phyloP scores from a whole-genome alignment of 2,797 vertebrate genomes.

The Danio tinwini region DNA sequence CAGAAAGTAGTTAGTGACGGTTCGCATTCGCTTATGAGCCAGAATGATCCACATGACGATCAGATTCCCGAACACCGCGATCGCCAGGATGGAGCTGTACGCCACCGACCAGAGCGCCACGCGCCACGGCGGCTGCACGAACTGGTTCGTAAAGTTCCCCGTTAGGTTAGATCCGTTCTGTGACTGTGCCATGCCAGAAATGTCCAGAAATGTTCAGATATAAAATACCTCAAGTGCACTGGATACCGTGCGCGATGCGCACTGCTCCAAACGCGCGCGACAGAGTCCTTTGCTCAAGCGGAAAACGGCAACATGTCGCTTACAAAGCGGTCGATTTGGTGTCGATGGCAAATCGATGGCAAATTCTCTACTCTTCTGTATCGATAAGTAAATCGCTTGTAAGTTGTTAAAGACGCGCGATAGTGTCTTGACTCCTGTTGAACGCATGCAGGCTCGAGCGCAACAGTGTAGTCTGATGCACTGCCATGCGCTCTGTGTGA shows the following conservation, averaged over 20 bases:
- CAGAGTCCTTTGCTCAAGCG: not conserved
- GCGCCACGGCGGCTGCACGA: slow-evolving; percentile 93
- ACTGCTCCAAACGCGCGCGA: slow-evolving; percentile 3
- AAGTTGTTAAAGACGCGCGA: slow-evolving; percentile 14
- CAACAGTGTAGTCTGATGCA: slow-evolving; percentile 57
- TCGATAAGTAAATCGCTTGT: not conserved
- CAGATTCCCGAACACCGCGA: slow-evolving; percentile 93
- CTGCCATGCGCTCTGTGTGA: slow-evolving; percentile 66
- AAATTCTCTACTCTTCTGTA: not conserved
- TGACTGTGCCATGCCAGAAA: slow-evolving; percentile 68
- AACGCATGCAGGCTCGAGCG: slow-evolving; percentile 59
- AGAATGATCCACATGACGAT: slow-evolving; percentile 98
- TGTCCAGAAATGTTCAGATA: not conserved
- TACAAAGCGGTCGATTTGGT: not conserved
- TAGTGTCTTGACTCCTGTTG: slow-evolving; percentile 63
- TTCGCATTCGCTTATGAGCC: slow-evolving; percentile 96
- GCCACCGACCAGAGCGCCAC: slow-evolving; percentile 95
- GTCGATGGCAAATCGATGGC: not conserved
- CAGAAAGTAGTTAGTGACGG: slow-evolving; percentile 96
- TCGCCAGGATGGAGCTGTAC: slow-evolving; percentile 89
- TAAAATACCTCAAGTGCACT: not conserved
- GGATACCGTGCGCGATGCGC: not conserved
- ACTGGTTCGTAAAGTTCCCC: slow-evolving; percentile 86
- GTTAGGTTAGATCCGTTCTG: slow-evolving; percentile 76
- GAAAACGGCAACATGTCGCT: slow-evolving; percentile 16